Evolutionary conservation across 2,888 invertebrate species (phyloP).

Genomic region (Artemia sp.): DNA sequence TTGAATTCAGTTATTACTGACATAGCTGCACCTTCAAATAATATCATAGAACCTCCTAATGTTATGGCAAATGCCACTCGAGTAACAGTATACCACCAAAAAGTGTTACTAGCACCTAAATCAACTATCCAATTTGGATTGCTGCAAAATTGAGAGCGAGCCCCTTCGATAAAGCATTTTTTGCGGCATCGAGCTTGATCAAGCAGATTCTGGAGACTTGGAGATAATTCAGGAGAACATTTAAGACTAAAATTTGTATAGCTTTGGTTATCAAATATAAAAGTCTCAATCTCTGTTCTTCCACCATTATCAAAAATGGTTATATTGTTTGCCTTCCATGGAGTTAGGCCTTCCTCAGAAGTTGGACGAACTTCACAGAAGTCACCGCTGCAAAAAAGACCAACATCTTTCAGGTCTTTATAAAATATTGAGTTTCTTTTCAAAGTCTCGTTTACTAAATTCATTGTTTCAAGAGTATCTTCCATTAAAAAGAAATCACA

Average conservation of each 20-base stretch:
- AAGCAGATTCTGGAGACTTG: background rate
- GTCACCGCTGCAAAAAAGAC: background rate
- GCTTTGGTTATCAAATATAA: background rate
- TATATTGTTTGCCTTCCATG: background rate
- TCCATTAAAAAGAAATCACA: background rate
- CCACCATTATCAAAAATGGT: background rate
- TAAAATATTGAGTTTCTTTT: background rate
- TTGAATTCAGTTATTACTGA: slow-evolving; percentile 48
- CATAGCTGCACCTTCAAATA: slow-evolving; percentile 61
- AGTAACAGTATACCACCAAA: slow-evolving; percentile 44
- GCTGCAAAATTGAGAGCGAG: slow-evolving; percentile 42
- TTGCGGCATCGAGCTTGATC: slow-evolving; percentile 37
- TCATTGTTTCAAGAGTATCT: background rate
- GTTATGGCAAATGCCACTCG: slow-evolving; percentile 33
- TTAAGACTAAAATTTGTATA: slow-evolving; percentile 13
- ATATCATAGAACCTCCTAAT: slow-evolving; percentile 47
- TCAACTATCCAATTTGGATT: slow-evolving; percentile 43
- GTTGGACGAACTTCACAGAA: slow-evolving; percentile 2
- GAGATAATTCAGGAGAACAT: background rate
- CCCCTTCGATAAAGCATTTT: slow-evolving; percentile 42
- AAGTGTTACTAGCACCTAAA: slow-evolving; percentile 46
- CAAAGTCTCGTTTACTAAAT: background rate
- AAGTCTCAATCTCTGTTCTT: slow-evolving; percentile 1
- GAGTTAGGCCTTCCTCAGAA: background rate
- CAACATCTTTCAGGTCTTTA: background rate